These are phyloP conservation scores for Hesperia comma DNA, from an alignment of 2,888 invertebrate species.

Conservation along the genomic window DNA sequence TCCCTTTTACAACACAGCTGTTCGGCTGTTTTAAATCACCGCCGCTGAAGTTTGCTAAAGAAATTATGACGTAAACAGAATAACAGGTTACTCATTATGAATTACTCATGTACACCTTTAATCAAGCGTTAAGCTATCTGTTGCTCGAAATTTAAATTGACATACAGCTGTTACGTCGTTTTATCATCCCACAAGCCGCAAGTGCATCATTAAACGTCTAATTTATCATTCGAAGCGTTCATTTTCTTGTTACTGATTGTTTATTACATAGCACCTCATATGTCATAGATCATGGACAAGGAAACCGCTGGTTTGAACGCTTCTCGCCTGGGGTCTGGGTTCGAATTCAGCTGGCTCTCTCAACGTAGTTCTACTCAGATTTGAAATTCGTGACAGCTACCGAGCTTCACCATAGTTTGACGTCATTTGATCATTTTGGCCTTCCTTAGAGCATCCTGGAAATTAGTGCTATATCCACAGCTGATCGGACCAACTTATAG, in stretches of 20 bases:
- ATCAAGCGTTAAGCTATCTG: slow-evolving; percentile 16
- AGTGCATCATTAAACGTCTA: slow-evolving; percentile 21
- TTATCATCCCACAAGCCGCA: slow-evolving; percentile 20
- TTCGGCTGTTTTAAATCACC: slow-evolving; percentile 16
- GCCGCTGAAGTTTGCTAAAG: slow-evolving; percentile 14
- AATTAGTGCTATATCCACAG: too few species aligned
- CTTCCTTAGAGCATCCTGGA: too few species aligned
- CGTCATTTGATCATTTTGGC: too few species aligned
- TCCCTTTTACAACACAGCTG: slow-evolving; percentile 27
- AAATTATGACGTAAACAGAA: slow-evolving; percentile 22
- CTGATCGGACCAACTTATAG: too few species aligned
- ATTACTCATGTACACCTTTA: slow-evolving; percentile 1
- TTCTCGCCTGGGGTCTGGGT: neutral
- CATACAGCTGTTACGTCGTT: slow-evolving; percentile 22
- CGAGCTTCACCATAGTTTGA: too few species aligned
- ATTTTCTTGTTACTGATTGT: slow-evolving; percentile 9
- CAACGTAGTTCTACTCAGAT: too few species aligned
- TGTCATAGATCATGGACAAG: neutral
- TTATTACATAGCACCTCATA: neutral
- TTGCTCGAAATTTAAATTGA: slow-evolving; percentile 21
- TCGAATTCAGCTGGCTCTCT: neutral
- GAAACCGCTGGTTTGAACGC: neutral
- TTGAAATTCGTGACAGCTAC: too few species aligned
- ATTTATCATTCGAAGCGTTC: slow-evolving; percentile 16
- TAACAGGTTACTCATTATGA: slow-evolving; percentile 10